Conservation (phyloP, 2,888 invertebrate species). For the Troides oblongomaculatus region DNA sequence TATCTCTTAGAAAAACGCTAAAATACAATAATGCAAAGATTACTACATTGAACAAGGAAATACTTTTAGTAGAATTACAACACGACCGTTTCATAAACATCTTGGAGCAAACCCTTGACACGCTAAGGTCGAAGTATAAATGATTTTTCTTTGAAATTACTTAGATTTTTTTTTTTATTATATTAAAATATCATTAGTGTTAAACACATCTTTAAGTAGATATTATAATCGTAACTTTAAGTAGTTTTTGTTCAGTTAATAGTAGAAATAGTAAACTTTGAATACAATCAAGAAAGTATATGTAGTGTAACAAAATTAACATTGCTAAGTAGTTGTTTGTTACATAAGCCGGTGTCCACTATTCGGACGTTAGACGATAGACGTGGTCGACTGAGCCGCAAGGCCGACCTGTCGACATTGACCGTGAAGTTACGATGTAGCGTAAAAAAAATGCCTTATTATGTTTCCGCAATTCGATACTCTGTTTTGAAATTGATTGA, state of each 20-base stretch:
- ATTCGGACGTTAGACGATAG: conserved; percentile 58
- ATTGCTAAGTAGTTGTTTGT: conserved; percentile 36
- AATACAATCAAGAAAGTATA: not conserved
- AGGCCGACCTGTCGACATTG: conserved; percentile 75
- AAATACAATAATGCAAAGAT: not conserved
- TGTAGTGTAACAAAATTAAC: not conserved
- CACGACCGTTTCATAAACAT: not conserved
- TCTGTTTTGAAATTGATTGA: conserved; percentile 33
- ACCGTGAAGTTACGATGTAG: conserved; percentile 70
- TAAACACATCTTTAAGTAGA: no score
- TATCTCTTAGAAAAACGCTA: not conserved
- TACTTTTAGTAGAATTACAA: conserved; percentile 4
- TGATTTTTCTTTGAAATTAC: conserved; percentile 7
- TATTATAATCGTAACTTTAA: no score
- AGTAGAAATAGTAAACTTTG: not conserved
- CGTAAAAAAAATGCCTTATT: conserved; percentile 58
- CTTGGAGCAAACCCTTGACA: not conserved
- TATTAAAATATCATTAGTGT: no score
- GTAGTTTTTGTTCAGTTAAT: no score
- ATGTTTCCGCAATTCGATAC: conserved; percentile 73
- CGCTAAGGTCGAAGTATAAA: conserved; percentile 10
- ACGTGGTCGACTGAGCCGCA: conserved; percentile 65
- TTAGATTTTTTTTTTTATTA: not conserved
- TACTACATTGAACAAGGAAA: conserved; percentile 1
- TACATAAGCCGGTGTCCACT: conserved; percentile 61